Conservation (phyloP, 2,797 vertebrate species). For the Eulemur albifrons region DNA sequence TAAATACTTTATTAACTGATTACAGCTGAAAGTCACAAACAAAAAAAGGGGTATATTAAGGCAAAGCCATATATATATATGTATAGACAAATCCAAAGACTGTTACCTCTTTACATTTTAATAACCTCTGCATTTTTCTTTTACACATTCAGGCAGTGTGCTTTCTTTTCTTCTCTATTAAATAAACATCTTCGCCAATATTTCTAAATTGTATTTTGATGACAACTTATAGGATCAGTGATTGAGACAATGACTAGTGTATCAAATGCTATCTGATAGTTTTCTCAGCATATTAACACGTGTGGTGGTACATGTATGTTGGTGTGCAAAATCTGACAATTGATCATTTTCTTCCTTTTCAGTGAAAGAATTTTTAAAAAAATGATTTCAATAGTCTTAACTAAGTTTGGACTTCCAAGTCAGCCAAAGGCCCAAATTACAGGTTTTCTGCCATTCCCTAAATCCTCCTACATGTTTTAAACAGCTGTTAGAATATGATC, state of each 20-base stretch:
- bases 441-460: slow-evolving; percentile 66
- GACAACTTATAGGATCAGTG: slow-evolving; percentile 21
- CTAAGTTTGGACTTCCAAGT: slow-evolving; percentile 75
- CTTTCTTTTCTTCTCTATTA: slow-evolving; percentile 57
- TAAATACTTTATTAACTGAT: slow-evolving; percentile 89
- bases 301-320: slow-evolving; percentile 56
- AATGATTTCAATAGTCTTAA: slow-evolving; percentile 73
- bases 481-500: slow-evolving; percentile 65
- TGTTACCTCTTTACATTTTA: slow-evolving; percentile 82
- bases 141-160: slow-evolving; percentile 80
- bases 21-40: slow-evolving; percentile 85
- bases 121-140: slow-evolving; percentile 83
- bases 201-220: slow-evolving; percentile 60
- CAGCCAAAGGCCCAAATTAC: slow-evolving; percentile 81
- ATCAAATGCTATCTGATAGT: slow-evolving; percentile 21
- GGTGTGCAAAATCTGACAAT: slow-evolving; percentile 68
- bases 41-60: slow-evolving; percentile 81
- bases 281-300: slow-evolving; percentile 58
- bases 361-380: slow-evolving; percentile 65
- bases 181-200: slow-evolving; percentile 56
- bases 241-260: slow-evolving; percentile 58
- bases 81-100: slow-evolving; percentile 82
- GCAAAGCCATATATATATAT: slow-evolving; percentile 80
- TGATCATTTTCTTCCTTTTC: slow-evolving; percentile 66
- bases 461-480: slow-evolving; percentile 54